Evolutionary conservation across 2,113 vertebrate species (phyloP), one percentile per base, ranked within the genome.

Genomic region (Prionailurus bengalensis): DNA sequence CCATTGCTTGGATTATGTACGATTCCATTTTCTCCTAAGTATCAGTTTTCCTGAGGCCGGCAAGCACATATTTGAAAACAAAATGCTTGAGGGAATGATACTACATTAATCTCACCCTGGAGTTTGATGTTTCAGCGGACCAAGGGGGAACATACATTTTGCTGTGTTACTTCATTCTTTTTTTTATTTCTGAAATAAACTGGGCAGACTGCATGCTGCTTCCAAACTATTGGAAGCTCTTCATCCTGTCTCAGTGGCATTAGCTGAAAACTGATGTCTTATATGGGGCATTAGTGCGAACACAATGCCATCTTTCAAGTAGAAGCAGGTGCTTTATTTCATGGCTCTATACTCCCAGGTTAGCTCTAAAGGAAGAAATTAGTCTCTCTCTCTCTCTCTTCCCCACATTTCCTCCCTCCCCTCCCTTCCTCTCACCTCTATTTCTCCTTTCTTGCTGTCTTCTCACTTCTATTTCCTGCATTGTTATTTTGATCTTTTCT

Each of bases 111-210:
- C 87, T 88, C 58, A 31, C 51, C 66, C 36, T 14, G 6, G 84
- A 92, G 81, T 48, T 87, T 89, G 42, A 63, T 63, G 73, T 74
- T 94, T 96, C 74, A 89, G 42, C 42, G 79, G 39, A 80, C 92
- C 33, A 68, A 93, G 53, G 53, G 13, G 39, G 74, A 80, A 87
- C 39, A 90, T 94, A 94, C 76, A 91, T 97, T 94, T 91, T 84
- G 25, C 65, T 70, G 33, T 92, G 92, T 91, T 7, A 84, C 55
- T 95, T 91, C 94, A 89, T 91, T 95, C 84, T 84, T 95, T 95
- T 95, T 96, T 81, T 78, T 81, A 97, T 95, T 97, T 98, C 91
- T 96, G 94, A 97, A 92, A 95, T 71, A 92, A 97, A 96, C 53
- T 92, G 97, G 95, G 92, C 96, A 27, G 86, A 61, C 48, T 70